Evolutionary conservation across 1,140 invertebrate species (phyloP).

Genomic region (Popillia japonica): DNA sequence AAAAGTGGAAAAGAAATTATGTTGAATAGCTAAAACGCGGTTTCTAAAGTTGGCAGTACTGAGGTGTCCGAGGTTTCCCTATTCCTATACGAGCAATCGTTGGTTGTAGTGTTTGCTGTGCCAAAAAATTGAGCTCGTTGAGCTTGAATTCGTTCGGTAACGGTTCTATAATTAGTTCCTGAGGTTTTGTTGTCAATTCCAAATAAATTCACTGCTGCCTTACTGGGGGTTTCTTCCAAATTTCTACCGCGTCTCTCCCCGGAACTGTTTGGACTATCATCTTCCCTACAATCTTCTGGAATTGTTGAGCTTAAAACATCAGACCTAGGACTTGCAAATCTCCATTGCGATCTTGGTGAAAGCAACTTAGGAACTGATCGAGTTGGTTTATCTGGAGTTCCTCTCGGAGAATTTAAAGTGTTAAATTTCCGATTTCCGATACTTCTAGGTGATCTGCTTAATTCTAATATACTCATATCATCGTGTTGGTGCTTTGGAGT

Average conservation of each 20-base stretch:
- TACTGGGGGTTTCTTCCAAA: constrained; percentile 47
- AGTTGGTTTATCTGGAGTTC: constrained; percentile 63
- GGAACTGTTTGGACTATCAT: constrained; percentile 68
- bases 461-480: constrained; percentile 67
- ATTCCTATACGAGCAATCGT: constrained; percentile 39
- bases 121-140: constrained; percentile 66
- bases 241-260: constrained; percentile 60
- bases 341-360: constrained; percentile 75
- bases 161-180: constrained; percentile 48
- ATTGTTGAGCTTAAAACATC: constrained; percentile 86
- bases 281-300: constrained; percentile 80
- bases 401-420: constrained; percentile 64
- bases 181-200: constrained; percentile 51
- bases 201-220: constrained; percentile 47
- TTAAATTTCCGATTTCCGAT: constrained; percentile 68
- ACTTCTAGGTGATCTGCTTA: constrained; percentile 72
- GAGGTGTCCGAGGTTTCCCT: constrained; percentile 47
- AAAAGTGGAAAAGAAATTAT: not conserved
- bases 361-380: constrained; percentile 70
- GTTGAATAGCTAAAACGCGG: constrained; percentile 57
- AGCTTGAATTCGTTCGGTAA: constrained; percentile 64
- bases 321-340: constrained; percentile 76
- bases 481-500: constrained; percentile 58
- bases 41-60: constrained; percentile 64
- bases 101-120: constrained; percentile 49